phyloP scores from a whole-genome alignment of 1,140 invertebrate species.

The Carcinoscorpius rotundicauda region DNA sequence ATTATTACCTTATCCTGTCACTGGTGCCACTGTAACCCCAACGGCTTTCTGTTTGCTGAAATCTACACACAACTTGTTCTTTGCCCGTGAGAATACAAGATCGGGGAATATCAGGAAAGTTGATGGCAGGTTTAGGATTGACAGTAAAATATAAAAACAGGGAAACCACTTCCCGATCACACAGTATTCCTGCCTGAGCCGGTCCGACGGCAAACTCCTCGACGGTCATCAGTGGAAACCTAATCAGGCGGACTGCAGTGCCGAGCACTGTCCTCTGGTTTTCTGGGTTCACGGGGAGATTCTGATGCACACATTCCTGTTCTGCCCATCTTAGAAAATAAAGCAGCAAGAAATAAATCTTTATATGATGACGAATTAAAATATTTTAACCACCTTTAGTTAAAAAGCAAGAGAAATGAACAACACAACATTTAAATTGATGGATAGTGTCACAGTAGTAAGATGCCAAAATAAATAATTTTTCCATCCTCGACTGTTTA shows the following conservation, averaged over 20 bases:
- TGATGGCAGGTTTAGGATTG: conserved; percentile 57
- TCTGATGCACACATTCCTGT: conserved; percentile 55
- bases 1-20: conserved; percentile 57
- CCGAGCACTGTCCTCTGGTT: conserved; percentile 58
- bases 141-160: conserved; percentile 72
- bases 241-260: conserved; percentile 52
- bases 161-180: conserved; percentile 59
- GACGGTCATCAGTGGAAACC: conserved; percentile 76
- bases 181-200: conserved; percentile 59
- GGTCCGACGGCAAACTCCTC: conserved; percentile 74
- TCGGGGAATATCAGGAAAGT: conserved; percentile 57
- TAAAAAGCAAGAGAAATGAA: neutral
- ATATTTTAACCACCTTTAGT: neutral
- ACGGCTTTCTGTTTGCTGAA: conserved; percentile 62
- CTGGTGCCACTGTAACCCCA: conserved; percentile 82
- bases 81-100: conserved; percentile 65
- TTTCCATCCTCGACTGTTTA: too few relatives aligned
- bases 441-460: too few relatives aligned
- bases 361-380: neutral
- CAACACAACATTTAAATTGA: neutral
- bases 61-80: conserved; percentile 65
- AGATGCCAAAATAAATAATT: too few relatives aligned
- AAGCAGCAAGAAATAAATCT: conserved; percentile 2
- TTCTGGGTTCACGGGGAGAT: conserved; percentile 49
- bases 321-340: conserved; percentile 53